These are phyloP conservation scores for Cheumatopsyche charites DNA, from an alignment of 1,140 invertebrate genomes.

Conservation along the genomic window DNA sequence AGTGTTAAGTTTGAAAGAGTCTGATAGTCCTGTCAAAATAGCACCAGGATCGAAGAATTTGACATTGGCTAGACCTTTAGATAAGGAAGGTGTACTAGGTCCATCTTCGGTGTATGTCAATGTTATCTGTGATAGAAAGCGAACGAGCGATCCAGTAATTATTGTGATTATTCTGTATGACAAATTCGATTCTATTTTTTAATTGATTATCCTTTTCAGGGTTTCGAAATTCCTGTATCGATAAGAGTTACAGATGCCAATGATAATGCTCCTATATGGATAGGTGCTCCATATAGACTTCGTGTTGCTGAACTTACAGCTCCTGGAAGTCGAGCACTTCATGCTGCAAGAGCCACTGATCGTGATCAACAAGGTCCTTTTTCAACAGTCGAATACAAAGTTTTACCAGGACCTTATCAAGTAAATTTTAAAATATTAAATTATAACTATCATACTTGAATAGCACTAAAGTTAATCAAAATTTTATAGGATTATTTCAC, in stretches of 20 bases:
- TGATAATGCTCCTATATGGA: conserved; percentile 86
- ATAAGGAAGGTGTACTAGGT: conserved; percentile 83
- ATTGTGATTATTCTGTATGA: conserved; percentile 31
- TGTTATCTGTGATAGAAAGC: conserved; percentile 80
- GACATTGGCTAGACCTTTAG: conserved; percentile 75
- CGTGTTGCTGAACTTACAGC: conserved; percentile 88
- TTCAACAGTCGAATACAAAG: conserved; percentile 85
- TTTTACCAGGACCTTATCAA: conserved; percentile 77
- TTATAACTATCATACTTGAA: neutral
- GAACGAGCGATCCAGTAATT: conserved; percentile 76
- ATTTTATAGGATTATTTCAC: conserved; percentile 73
- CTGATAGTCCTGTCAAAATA: conserved; percentile 78
- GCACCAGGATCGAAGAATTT: conserved; percentile 79
- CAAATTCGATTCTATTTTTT: conserved; percentile 43
- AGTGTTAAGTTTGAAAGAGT: conserved; percentile 76
- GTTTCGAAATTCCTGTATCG: conserved; percentile 86
- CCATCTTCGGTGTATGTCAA: conserved; percentile 85
- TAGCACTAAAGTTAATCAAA: too few species aligned
- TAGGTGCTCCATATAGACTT: conserved; percentile 80
- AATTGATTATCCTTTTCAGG: conserved; percentile 62
- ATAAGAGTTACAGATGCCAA: conserved; percentile 92
- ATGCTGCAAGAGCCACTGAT: conserved; percentile 79
- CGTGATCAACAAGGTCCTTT: conserved; percentile 88
- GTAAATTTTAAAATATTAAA: conserved; percentile 58
- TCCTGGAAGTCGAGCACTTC: conserved; percentile 77